Evolutionary conservation across 2,113 vertebrate species (phyloP).

Genomic region (Ursus arctos): DNA sequence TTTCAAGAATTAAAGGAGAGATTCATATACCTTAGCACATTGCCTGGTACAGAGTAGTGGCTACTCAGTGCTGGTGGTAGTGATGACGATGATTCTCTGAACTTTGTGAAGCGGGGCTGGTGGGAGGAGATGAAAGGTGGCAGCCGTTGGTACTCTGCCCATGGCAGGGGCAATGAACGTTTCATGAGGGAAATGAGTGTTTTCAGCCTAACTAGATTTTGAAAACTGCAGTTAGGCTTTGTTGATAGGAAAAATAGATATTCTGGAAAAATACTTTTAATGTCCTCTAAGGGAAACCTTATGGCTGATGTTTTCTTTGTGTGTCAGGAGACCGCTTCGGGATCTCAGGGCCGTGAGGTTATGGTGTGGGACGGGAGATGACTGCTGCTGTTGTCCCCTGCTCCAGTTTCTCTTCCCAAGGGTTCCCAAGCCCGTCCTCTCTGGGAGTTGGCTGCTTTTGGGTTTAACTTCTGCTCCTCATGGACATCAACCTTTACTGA

Average conservation of each 20-base stretch:
- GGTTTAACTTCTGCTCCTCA: neutral
- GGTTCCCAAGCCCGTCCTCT: neutral
- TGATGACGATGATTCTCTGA: neutral
- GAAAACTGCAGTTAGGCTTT: neutral
- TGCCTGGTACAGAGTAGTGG: neutral
- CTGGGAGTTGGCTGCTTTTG: neutral
- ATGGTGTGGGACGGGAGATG: neutral
- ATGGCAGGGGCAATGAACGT: neutral
- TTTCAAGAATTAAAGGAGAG: neutral
- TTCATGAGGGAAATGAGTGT: neutral
- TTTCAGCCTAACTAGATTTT: conserved; percentile 33
- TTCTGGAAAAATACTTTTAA: neutral
- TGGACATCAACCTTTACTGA: neutral
- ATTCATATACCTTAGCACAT: neutral
- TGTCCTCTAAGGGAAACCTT: neutral
- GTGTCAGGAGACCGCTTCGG: neutral
- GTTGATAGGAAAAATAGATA: neutral
- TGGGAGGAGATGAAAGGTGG: neutral
- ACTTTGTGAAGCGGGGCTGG: neutral
- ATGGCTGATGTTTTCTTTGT: neutral
- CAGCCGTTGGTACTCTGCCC: neutral
- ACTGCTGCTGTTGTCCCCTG: neutral
- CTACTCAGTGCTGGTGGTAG: neutral
- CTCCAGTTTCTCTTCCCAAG: neutral
- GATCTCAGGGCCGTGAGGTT: neutral